Conservation (phyloP, 2,888 invertebrate genomes). For the Margaritifera margaritifera region DNA sequence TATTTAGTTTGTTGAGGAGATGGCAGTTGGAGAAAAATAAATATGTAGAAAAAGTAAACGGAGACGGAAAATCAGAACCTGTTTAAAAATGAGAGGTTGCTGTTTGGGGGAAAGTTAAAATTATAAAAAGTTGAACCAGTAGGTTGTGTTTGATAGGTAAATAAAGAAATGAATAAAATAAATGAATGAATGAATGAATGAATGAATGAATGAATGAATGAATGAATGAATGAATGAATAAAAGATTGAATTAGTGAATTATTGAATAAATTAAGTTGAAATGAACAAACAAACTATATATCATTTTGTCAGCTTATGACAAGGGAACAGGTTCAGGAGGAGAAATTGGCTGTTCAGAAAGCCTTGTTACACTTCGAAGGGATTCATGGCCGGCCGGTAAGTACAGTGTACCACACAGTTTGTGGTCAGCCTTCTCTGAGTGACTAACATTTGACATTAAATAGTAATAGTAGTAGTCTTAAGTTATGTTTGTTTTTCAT, state of each 20-base stretch:
- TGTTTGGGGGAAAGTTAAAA: not conserved
- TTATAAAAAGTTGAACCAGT: not conserved
- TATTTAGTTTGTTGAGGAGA: too few relatives aligned
- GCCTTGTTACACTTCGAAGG: constrained; percentile 90
- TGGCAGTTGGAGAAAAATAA: too few relatives aligned
- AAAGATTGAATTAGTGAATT: too few relatives aligned
- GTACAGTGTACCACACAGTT: constrained; percentile 23
- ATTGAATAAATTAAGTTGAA: not conserved
- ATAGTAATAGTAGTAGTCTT: too few relatives aligned
- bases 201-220: too few relatives aligned
- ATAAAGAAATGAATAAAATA: too few relatives aligned
- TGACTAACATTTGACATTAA: not conserved
- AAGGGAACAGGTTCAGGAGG: constrained; percentile 87
- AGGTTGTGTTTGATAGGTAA: not conserved
- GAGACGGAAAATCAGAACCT: too few relatives aligned
- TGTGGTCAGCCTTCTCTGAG: not conserved
- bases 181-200: too few relatives aligned
- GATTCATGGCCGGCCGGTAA: constrained; percentile 86
- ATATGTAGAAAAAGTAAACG: too few relatives aligned
- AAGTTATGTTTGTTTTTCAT: not conserved
- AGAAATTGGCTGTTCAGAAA: constrained; percentile 93
- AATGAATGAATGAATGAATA: too few relatives aligned
- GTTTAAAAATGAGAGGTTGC: too few relatives aligned
- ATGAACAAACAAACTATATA: not conserved
- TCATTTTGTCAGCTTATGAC: constrained; percentile 77